Evolutionary conservation across 2,113 vertebrate species (phyloP).

Genomic region (Misgurnus mizolepis): DNA sequence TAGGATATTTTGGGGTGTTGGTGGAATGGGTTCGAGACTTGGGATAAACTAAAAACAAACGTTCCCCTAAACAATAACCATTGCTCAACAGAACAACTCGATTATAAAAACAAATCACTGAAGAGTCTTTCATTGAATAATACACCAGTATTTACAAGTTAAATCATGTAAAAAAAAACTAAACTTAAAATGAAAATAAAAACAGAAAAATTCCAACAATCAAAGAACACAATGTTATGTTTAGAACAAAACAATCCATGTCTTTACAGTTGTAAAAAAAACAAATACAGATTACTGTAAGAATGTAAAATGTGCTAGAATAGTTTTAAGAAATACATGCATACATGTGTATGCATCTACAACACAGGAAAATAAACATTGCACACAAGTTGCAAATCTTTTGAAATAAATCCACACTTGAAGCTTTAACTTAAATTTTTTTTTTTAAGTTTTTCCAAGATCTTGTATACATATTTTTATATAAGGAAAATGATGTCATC

Average conservation of each 20-base stretch:
- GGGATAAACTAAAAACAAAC: too few relatives aligned
- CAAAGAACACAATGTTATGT: too few relatives aligned
- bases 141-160: conserved; percentile 33
- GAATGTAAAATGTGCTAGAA: neutral
- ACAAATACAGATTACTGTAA: neutral
- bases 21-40: too few relatives aligned
- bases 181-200: too few relatives aligned
- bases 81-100: neutral
- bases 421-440: neutral
- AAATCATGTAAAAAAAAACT: neutral
- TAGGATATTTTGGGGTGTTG: too few relatives aligned
- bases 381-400: neutral
- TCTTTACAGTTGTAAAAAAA: neutral
- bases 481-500: conserved; percentile 96
- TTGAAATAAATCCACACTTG: neutral
- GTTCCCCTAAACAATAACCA: too few relatives aligned
- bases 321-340: neutral
- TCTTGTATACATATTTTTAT: conserved; percentile 60
- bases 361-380: neutral
- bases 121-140: neutral
- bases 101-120: neutral
- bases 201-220: neutral
- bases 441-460: neutral
- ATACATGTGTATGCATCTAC: neutral
- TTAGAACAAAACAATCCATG: neutral